Percentiles rank a stretch among this genome's conserved stretches.
Evolutionary conservation across 2,888 invertebrate genomes (phyloP).

Genomic region (Sympetrum striolatum): DNA sequence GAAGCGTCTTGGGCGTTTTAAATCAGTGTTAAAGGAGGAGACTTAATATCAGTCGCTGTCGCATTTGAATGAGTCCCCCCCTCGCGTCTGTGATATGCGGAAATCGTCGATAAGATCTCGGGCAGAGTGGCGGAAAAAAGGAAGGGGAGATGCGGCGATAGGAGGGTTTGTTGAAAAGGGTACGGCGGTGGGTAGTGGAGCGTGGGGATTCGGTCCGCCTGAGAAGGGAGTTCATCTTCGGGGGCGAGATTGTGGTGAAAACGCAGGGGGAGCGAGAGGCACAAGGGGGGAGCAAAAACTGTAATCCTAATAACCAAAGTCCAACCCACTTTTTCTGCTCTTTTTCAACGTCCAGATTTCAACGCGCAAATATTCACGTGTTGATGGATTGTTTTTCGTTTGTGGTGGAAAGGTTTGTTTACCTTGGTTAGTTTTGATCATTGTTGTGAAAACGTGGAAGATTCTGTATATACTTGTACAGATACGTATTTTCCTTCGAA

Average conservation of each 20-base stretch:
- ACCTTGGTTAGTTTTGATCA: too few relatives aligned
- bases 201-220: constrained; percentile 15
- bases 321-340: too few relatives aligned
- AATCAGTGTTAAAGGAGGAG: not conserved
- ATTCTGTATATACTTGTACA: too few relatives aligned
- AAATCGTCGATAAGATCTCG: too few relatives aligned
- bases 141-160: not conserved
- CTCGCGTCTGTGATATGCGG: not conserved
- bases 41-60: not conserved
- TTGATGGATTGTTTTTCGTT: too few relatives aligned
- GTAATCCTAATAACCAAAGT: too few relatives aligned
- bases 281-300: not conserved
- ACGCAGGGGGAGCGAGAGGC: not conserved
- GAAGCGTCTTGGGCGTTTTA: not conserved
- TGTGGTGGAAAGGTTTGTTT: too few relatives aligned
- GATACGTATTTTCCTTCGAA: too few relatives aligned
- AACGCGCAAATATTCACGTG: too few relatives aligned
- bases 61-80: too few relatives aligned
- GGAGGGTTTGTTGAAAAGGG: not conserved
- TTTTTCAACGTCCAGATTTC: too few relatives aligned
- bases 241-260: not conserved
- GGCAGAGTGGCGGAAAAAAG: not conserved
- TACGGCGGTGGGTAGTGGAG: constrained; percentile 34
- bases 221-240: not conserved
- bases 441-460: too few relatives aligned